Conservation (phyloP, 2,888 invertebrate genomes). For the Uloborus plumipes region DNA sequence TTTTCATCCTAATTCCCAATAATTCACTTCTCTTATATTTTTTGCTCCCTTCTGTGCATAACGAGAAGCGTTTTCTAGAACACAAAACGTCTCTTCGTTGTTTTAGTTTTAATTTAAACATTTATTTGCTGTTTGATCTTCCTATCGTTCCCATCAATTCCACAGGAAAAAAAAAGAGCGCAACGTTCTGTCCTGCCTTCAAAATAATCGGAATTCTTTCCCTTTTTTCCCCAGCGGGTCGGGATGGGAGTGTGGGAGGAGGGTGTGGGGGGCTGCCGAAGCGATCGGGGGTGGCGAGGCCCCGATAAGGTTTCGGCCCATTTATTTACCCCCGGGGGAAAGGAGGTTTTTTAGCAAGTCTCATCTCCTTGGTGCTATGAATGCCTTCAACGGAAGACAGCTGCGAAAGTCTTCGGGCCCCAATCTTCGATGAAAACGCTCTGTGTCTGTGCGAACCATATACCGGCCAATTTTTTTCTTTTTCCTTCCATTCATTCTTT, state of each 20-base stretch:
- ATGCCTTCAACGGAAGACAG: conserved; percentile 59
- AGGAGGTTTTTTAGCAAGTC: conserved; percentile 40
- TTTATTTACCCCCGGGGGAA: conserved; percentile 60
- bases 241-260: conserved; percentile 2
- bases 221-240: conserved; percentile 25
- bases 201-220: conserved; percentile 24
- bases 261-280: not conserved
- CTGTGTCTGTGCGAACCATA: conserved; percentile 23
- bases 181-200: conserved; percentile 12
- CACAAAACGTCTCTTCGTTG: too few species aligned
- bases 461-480: conserved; percentile 25
- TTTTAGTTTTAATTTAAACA: too few species aligned
- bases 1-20: too few species aligned
- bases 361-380: conserved; percentile 43
- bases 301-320: conserved; percentile 63
- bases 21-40: too few species aligned
- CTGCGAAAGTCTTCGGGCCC: conserved; percentile 47
- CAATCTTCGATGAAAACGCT: conserved; percentile 50
- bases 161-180: conserved; percentile 19
- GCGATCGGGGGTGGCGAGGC: conserved; percentile 58
- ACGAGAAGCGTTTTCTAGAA: too few species aligned
- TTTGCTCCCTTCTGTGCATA: too few species aligned
- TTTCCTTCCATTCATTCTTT: conserved; percentile 43
- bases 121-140: not conserved
- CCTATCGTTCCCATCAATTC: not conserved